Evolutionary conservation across 2,797 vertebrate species (phyloP).

Genomic region (Crenichthys baileyi): DNA sequence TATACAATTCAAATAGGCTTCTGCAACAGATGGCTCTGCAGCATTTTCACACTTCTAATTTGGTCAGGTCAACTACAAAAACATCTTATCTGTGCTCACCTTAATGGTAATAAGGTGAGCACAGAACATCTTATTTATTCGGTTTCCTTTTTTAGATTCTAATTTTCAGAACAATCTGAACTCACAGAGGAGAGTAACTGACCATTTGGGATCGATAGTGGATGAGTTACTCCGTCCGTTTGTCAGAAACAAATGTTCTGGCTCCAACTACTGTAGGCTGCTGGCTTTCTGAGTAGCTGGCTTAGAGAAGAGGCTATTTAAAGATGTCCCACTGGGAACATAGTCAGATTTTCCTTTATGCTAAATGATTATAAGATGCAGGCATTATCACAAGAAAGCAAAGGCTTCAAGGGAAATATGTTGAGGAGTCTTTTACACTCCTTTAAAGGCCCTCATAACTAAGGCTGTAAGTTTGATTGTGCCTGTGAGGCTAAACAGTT

Average conservation of each 20-base stretch:
- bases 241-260: conserved; percentile 4
- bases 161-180: background rate
- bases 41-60: conserved; percentile 39
- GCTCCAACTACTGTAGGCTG: background rate
- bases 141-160: background rate
- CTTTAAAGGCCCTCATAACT: conserved; percentile 1
- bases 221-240: background rate
- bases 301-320: background rate
- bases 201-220: too few relatives aligned
- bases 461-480: conserved; percentile 10
- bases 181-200: background rate
- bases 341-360: background rate
- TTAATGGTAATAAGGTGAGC: background rate
- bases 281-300: background rate
- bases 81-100: conserved; percentile 13
- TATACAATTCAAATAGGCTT: conserved; percentile 77
- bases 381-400: background rate
- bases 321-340: conserved; percentile 3
- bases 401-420: background rate
- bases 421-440: background rate
- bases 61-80: conserved; percentile 23
- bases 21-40: conserved; percentile 56
- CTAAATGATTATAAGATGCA: background rate
- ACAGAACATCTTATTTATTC: background rate
- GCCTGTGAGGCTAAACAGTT: conserved; percentile 13